These are phyloP conservation scores for Synanthedon tipuliformis DNA, from an alignment of 2,888 invertebrate species.

Conservation along the genomic window DNA sequence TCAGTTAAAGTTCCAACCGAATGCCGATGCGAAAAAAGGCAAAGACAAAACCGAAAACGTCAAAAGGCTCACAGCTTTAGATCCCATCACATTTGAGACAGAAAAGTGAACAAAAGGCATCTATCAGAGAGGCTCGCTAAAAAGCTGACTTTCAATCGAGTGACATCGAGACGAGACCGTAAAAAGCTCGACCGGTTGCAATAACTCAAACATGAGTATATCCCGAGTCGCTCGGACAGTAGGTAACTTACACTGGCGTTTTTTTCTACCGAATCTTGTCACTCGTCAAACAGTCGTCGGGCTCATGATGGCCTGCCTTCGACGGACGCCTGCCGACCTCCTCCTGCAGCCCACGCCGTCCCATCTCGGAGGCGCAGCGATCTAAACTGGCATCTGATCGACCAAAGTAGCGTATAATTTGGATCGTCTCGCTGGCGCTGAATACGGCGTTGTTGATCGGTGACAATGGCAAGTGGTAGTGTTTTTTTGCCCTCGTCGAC, in stretches of 20 bases:
- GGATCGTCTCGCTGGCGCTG: background rate
- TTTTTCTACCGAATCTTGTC: constrained; percentile 57
- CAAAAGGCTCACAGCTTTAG: constrained; percentile 16
- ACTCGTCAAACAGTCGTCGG: constrained; percentile 62
- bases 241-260: constrained; percentile 56
- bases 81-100: constrained; percentile 14
- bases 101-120: constrained; percentile 45
- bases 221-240: constrained; percentile 24
- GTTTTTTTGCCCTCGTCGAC: constrained; percentile 67
- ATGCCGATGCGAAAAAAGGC: constrained; percentile 8
- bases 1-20: constrained; percentile 1
- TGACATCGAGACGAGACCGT: constrained; percentile 11
- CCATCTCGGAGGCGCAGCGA: constrained; percentile 7
- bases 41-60: constrained; percentile 20
- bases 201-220: constrained; percentile 60
- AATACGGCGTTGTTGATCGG: constrained; percentile 18
- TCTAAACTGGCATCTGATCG: background rate
- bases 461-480: constrained; percentile 43
- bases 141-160: constrained; percentile 9
- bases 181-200: constrained; percentile 21
- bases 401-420: background rate
- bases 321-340: constrained; percentile 64
- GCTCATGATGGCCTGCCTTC: constrained; percentile 63
- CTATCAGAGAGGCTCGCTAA: constrained; percentile 20
- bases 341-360: constrained; percentile 14